phyloP scores from a whole-genome alignment of 2,113 vertebrate species.

The Paracanthobrama guichenoti region DNA sequence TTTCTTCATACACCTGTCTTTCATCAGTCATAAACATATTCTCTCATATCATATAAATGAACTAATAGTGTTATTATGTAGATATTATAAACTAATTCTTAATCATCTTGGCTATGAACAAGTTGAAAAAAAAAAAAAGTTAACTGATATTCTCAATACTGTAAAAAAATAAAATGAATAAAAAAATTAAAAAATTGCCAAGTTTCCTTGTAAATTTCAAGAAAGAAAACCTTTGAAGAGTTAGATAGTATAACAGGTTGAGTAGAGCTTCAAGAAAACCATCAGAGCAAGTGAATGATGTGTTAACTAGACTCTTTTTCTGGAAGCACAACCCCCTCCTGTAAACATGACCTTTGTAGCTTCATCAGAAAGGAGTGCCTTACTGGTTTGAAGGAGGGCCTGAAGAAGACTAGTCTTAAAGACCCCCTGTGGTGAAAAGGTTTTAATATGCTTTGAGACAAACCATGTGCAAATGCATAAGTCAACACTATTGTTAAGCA shows the following conservation, averaged over 20 bases:
- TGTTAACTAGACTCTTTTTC: not conserved
- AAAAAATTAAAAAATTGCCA: too few relatives aligned
- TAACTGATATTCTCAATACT: not conserved
- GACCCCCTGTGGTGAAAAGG: too few relatives aligned
- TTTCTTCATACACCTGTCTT: conserved; percentile 25
- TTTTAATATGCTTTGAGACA: too few relatives aligned
- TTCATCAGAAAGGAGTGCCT: not conserved
- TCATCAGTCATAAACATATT: not conserved
- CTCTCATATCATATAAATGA: not conserved
- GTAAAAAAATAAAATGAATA: not conserved
- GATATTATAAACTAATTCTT: not conserved
- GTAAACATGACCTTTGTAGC: not conserved
- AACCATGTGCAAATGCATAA: too few relatives aligned
- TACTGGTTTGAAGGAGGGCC: not conserved
- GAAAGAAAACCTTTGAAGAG: not conserved
- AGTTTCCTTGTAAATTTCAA: not conserved
- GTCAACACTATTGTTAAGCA: too few relatives aligned
- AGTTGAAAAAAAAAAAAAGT: not conserved
- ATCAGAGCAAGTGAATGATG: conserved; percentile 5
- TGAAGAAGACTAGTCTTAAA: not conserved
- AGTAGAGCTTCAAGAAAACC: not conserved
- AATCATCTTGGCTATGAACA: not conserved
- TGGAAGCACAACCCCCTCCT: not conserved
- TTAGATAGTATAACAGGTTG: not conserved
- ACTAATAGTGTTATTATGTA: not conserved